Evolutionary conservation across 1,140 invertebrate species (phyloP).

Genomic region (Ctenoplectra terminalis): DNA sequence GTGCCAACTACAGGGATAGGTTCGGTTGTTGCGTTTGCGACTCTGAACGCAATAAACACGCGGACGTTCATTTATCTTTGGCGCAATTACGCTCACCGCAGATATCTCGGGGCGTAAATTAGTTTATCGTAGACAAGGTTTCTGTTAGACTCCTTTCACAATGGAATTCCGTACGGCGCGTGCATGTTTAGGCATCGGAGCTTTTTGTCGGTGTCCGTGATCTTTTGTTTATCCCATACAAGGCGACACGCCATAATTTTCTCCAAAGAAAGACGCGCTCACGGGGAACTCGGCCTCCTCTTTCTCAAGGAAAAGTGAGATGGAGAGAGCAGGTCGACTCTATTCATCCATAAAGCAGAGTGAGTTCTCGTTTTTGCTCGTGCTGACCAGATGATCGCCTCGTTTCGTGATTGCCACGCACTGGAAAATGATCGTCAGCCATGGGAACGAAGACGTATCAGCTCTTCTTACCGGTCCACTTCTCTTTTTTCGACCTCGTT

Average conservation of each 20-base stretch:
- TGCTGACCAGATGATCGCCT: conserved; percentile 48
- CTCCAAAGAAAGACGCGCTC: conserved; percentile 42
- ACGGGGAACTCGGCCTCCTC: not conserved
- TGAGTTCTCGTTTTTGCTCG: conserved; percentile 60
- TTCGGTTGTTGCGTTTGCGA: conserved; percentile 6
- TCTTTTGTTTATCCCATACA: conserved; percentile 56
- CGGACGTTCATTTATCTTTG: conserved; percentile 21
- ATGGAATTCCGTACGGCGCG: conserved; percentile 14
- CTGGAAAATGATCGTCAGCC: conserved; percentile 48
- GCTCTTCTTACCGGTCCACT: conserved; percentile 41
- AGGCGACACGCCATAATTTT: conserved; percentile 58
- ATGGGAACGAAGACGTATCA: conserved; percentile 48
- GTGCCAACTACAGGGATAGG: not conserved
- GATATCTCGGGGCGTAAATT: conserved; percentile 3
- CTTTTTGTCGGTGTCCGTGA: conserved; percentile 49
- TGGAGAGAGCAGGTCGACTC: conserved; percentile 18
- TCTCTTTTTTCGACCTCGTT: not conserved
- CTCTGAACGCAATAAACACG: not conserved
- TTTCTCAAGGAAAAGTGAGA: not conserved
- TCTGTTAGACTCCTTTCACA: conserved; percentile 10
- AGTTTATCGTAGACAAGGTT: conserved; percentile 10
- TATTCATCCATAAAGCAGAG: conserved; percentile 62
- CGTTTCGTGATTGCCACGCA: conserved; percentile 62
- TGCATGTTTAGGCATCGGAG: conserved; percentile 41
- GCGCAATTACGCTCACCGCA: not conserved